phyloP scores from a whole-genome alignment of 2,888 invertebrate species.

The Calephelis perditalis region DNA sequence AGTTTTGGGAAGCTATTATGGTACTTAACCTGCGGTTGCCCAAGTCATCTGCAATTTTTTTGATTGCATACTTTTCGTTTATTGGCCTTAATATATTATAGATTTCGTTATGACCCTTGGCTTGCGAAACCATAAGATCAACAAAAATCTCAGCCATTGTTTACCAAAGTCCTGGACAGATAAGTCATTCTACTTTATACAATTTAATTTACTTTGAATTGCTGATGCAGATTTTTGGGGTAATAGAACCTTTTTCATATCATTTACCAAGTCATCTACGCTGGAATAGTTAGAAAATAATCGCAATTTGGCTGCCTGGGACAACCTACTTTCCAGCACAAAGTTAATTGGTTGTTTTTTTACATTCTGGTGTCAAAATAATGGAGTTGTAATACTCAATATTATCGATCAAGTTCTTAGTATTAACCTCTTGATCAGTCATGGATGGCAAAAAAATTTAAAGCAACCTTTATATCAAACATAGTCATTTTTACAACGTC shows the following conservation, averaged over 20 bases:
- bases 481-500: too few relatives aligned
- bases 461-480: too few relatives aligned
- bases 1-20: background rate
- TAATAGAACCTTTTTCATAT: too few relatives aligned
- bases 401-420: too few relatives aligned
- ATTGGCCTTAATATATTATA: conserved; percentile 11
- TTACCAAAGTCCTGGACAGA: conserved; percentile 10
- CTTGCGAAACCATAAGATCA: conserved; percentile 5
- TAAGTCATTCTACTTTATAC: conserved; percentile 8
- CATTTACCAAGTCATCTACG: too few relatives aligned
- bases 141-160: conserved; percentile 12
- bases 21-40: background rate
- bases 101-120: background rate
- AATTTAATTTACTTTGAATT: background rate
- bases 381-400: too few relatives aligned
- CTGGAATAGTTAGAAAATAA: too few relatives aligned
- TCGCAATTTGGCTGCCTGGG: too few relatives aligned
- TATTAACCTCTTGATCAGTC: too few relatives aligned
- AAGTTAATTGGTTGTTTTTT: background rate
- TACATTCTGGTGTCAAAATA: too few relatives aligned
- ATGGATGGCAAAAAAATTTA: too few relatives aligned
- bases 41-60: conserved; percentile 1
- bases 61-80: conserved; percentile 8
- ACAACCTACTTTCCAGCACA: conserved; percentile 7
- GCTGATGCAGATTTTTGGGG: too few relatives aligned